Conservation (phyloP, 2,113 vertebrate species). For the Bubo scandiacus region DNA sequence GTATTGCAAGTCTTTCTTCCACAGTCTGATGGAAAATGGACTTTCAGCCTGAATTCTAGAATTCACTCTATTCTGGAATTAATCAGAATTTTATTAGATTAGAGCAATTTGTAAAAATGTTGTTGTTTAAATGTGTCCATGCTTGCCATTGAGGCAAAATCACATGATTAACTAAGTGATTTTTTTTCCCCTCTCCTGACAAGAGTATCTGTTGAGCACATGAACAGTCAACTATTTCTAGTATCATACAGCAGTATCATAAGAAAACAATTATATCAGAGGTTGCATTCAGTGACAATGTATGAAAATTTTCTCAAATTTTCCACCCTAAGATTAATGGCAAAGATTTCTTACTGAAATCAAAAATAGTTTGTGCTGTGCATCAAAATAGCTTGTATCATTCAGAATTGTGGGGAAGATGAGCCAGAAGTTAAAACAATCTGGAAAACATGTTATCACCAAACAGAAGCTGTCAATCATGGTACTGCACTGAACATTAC, state of each 20-base stretch:
- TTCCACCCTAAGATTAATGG: background rate
- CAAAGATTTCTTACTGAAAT: background rate
- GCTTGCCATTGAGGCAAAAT: background rate
- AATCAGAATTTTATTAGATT: background rate
- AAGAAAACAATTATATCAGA: background rate
- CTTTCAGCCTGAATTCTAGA: background rate
- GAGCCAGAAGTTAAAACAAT: background rate
- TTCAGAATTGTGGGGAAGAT: background rate
- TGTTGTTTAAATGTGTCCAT: background rate
- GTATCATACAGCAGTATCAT: background rate
- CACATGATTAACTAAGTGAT: background rate
- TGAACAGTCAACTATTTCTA: background rate
- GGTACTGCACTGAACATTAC: background rate
- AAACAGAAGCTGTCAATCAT: background rate
- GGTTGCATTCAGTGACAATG: background rate
- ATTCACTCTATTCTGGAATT: background rate
- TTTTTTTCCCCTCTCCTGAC: background rate
- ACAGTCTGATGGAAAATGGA: background rate
- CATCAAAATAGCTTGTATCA: background rate
- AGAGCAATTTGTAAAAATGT: background rate
- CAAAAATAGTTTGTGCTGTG: background rate
- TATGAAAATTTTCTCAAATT: background rate
- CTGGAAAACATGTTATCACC: background rate
- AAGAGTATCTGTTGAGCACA: background rate
- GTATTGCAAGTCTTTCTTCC: background rate